Evolutionary conservation across 2,888 invertebrate species (phyloP).

Genomic region (Pimpla rufipes): DNA sequence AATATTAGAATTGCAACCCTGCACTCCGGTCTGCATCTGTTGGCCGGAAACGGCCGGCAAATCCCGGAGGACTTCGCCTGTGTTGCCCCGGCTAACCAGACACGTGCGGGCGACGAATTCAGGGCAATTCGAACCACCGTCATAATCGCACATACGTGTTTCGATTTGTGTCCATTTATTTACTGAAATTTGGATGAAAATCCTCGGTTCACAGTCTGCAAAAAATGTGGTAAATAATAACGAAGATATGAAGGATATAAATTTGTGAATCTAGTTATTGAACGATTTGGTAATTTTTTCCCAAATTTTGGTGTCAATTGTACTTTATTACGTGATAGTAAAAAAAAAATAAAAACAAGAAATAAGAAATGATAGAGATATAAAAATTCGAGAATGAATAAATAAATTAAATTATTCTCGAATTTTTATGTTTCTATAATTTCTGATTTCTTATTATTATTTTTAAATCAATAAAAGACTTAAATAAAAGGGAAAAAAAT

Average conservation of each 20-base stretch:
- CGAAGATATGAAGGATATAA: not conserved
- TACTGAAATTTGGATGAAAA: not conserved
- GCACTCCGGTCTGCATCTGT: not conserved
- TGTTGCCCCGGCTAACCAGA: not conserved
- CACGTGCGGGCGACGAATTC: not conserved
- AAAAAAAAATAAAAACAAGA: too few relatives aligned
- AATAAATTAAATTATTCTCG: too few relatives aligned
- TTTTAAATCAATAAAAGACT: too few relatives aligned
- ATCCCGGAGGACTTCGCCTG: not conserved
- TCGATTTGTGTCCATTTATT: not conserved
- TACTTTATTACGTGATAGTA: too few relatives aligned
- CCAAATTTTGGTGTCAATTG: too few relatives aligned
- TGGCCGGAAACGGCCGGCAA: not conserved
- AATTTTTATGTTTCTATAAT: too few relatives aligned
- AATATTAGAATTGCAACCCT: slow-evolving; percentile 22
- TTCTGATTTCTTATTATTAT: too few relatives aligned
- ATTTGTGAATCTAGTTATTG: not conserved
- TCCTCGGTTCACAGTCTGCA: not conserved
- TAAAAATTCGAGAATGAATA: too few relatives aligned
- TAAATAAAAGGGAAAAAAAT: too few relatives aligned
- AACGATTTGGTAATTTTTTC: not conserved
- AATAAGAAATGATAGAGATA: too few relatives aligned
- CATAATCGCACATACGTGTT: not conserved
- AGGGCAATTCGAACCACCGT: not conserved
- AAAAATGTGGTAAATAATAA: not conserved